Base-by-base conservation (phyloP, 2,797 vertebrate species). In the Neosilurus hyrtlii region DNA sequence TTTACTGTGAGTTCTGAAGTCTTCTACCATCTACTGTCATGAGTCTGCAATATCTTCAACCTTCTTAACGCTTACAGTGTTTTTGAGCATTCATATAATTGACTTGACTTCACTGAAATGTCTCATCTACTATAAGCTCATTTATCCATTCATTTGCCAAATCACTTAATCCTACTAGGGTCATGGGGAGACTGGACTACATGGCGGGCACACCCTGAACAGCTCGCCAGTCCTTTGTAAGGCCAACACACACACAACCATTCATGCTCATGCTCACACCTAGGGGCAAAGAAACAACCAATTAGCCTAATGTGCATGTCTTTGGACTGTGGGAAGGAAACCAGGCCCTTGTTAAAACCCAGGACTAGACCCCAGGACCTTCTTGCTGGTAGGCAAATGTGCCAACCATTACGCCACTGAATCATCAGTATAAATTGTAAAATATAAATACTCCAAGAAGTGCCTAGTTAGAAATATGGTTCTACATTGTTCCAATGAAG, bases 1-100 rank as follows among this genome's bases (percentile, higher is more conserved):
- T 99, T 89, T 97, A 95, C 92, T 97, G 97, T 97, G 92, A 98
- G 96, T 96, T 37, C 51, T 14, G 3, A 4, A 59, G 4, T 37
- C 5, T 49, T 52, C 2, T 43, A n/a, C 7, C 22, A n/a, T 76
- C 54, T 57, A 37, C 10, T 79, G 61, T 67, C 84, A 78, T 76
- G 59, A 26, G 20, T 22, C 12, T 43, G 1, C 1, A 43, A 10
- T 20, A 61, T 61, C 56, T 61, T 61, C 7, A 61, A 43, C 35
- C 15, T n/a, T 1, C 61, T 63, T 51, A 18, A 18, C 24, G n/a
- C 43, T 35, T 20, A 20, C 51, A 30, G 20, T 3, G 12, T 61
- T 24, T 59, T 75, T 30, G 59, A 59, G 35, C 0, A 35, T 10
- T 30, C 9, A 22, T 37, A 59, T 59, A 18, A 35, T 20, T 26